A percentile compares a stretch with the other conserved stretches of the same genome.
phyloP scores from a whole-genome alignment of 2,113 vertebrate species.

The Shinisaurus crocodilurus region DNA sequence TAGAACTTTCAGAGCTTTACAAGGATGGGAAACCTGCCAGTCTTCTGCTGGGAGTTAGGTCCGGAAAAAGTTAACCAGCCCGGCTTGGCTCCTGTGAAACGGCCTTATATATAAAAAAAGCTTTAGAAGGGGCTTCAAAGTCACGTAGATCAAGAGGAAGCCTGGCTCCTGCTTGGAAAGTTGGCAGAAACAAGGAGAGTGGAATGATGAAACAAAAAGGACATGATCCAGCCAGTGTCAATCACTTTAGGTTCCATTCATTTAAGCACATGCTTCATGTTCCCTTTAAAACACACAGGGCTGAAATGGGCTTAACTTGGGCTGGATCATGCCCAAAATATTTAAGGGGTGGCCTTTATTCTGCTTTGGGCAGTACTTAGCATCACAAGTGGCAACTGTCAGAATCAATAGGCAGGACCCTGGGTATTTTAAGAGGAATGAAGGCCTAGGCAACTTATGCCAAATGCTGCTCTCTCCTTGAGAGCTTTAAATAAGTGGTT shows the following conservation, averaged over 20 bases:
- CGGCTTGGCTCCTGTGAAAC: conserved; percentile 29
- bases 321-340: background rate
- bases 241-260: background rate
- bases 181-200: background rate
- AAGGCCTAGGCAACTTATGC: background rate
- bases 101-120: background rate
- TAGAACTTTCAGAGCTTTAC: conserved; percentile 40
- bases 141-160: background rate
- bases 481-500: background rate
- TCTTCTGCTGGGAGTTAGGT: conserved; percentile 27
- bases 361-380: background rate
- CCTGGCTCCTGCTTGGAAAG: background rate
- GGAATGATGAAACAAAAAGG: background rate
- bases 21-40: conserved; percentile 37
- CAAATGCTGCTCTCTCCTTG: background rate
- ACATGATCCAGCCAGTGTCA: background rate
- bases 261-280: background rate
- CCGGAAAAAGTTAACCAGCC: conserved; percentile 35
- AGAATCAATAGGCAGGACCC: background rate
- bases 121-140: conserved; percentile 13
- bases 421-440: background rate
- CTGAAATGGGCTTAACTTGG: too few relatives aligned
- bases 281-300: background rate
- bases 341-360: background rate
- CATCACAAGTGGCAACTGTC: background rate